Conservation (phyloP, 2,888 invertebrate species). For the Steinernema hermaphroditum region DNA sequence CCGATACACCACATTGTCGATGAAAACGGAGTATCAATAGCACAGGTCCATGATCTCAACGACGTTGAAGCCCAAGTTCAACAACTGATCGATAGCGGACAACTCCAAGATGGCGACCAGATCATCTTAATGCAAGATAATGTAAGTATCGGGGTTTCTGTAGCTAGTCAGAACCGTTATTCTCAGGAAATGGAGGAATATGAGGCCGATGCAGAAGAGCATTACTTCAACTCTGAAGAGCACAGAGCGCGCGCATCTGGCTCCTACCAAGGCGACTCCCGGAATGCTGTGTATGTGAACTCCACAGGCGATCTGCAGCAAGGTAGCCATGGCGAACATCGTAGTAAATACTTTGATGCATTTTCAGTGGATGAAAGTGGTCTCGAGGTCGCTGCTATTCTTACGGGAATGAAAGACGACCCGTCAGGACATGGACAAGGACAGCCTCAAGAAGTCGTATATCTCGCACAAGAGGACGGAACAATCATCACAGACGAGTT, state of each 20-base stretch:
- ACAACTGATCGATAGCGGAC: conserved; percentile 41
- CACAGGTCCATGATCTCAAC: conserved; percentile 32
- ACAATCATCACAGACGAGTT: not conserved
- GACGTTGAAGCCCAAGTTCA: no score
- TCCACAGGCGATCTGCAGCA: not conserved
- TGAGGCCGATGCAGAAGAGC: not conserved
- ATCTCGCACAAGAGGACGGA: not conserved
- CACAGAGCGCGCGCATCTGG: not conserved
- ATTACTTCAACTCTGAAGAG: not conserved
- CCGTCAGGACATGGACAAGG: conserved; percentile 4
- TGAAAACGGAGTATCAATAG: conserved; percentile 39
- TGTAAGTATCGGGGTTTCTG: not conserved
- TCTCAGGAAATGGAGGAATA: conserved; percentile 23
- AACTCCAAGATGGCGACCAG: conserved; percentile 39
- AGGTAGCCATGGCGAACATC: not conserved
- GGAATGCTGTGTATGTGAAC: not conserved
- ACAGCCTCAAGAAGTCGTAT: not conserved
- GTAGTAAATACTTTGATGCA: no score
- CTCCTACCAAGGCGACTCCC: not conserved
- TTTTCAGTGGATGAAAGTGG: conserved; percentile 16
- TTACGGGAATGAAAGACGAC: conserved; percentile 11
- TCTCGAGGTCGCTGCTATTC: not conserved
- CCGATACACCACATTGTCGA: conserved; percentile 36
- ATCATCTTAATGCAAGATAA: conserved; percentile 33
- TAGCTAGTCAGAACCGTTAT: not conserved